Evolutionary conservation across 2,797 vertebrate species (phyloP).

Genomic region (Synaphobranchus kaupii): DNA sequence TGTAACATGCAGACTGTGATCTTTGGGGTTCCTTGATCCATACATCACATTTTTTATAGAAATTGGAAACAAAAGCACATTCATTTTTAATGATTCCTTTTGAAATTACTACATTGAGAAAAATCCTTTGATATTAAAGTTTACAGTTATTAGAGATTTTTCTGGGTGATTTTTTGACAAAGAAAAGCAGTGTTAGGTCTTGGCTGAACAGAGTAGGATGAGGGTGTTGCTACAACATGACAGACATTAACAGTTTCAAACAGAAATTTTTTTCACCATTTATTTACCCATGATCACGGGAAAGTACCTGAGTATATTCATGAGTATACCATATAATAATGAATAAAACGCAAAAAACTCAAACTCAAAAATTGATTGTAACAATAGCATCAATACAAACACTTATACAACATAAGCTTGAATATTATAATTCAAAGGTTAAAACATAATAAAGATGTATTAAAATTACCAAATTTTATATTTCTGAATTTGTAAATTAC

Average conservation of each 20-base stretch:
- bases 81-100: too few relatives aligned
- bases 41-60: too few relatives aligned
- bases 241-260: background rate
- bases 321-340: background rate
- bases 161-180: background rate
- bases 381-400: background rate
- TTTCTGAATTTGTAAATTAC: background rate
- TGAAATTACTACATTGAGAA: too few relatives aligned
- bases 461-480: background rate
- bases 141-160: background rate
- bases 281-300: background rate
- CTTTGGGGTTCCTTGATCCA: too few relatives aligned
- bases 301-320: slow-evolving; percentile 9
- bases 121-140: background rate
- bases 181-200: background rate
- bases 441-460: background rate
- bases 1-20: too few relatives aligned
- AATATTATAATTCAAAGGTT: background rate
- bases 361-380: background rate
- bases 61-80: too few relatives aligned
- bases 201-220: background rate
- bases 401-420: background rate
- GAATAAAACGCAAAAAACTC: background rate
- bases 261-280: background rate
- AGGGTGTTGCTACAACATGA: background rate